Conservation (phyloP, 2,888 invertebrate species). For the Autographa pulchrina region DNA sequence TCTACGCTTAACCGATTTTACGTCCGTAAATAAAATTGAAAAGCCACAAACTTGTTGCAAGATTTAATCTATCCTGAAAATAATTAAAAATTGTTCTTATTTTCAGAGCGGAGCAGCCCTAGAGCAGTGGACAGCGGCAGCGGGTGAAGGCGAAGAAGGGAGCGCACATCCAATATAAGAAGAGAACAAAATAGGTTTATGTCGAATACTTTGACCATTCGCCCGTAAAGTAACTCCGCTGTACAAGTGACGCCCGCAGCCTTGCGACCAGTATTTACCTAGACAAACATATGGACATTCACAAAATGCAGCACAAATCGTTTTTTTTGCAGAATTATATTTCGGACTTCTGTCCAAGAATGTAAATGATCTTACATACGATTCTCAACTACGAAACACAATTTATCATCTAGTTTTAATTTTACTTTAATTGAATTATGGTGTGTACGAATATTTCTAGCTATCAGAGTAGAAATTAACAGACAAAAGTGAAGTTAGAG, state of each 20-base stretch:
- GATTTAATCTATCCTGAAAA: not conserved
- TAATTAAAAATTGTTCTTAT: conserved; percentile 1
- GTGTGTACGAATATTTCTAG: no score
- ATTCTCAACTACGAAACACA: not conserved
- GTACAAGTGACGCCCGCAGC: conserved; percentile 79
- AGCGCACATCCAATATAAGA: conserved; percentile 89
- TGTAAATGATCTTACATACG: not conserved
- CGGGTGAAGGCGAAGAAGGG: conserved; percentile 82
- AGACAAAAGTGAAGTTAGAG: no score
- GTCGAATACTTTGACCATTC: conserved; percentile 89
- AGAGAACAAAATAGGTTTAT: conserved; percentile 90
- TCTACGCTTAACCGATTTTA: no score
- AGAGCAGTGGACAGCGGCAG: conserved; percentile 78
- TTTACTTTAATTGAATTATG: no score
- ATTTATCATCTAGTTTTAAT: not conserved
- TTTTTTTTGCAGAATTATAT: not conserved
- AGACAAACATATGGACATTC: conserved; percentile 48
- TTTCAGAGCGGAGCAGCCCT: conserved; percentile 74
- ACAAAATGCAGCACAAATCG: conserved; percentile 51
- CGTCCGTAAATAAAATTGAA: no score
- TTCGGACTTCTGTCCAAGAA: not conserved
- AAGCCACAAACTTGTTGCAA: no score
- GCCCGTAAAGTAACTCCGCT: conserved; percentile 88
- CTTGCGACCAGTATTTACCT: conserved; percentile 58
- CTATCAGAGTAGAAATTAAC: no score